Percentiles rank a stretch among this genome's conserved stretches.
These are phyloP conservation scores for Epinephelus moara DNA, from an alignment of 2,113 vertebrate species.

Conservation along the genomic window DNA sequence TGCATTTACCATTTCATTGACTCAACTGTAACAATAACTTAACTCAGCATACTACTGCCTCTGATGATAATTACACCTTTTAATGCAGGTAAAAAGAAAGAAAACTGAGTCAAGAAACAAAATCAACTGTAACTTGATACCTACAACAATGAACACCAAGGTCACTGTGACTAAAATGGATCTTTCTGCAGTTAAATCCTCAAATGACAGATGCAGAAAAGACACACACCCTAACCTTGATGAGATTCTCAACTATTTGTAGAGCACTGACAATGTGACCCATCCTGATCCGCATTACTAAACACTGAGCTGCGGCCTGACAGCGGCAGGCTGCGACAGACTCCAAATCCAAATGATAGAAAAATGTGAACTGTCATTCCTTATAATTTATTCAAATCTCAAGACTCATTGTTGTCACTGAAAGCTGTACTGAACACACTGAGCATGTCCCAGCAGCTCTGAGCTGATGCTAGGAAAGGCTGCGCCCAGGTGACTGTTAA, in stretches of 20 bases:
- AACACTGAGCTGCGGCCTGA: slow-evolving; percentile 20
- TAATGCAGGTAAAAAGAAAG: background rate
- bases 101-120: background rate
- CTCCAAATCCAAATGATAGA: slow-evolving; percentile 18
- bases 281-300: background rate
- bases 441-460: background rate
- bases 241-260: background rate
- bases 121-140: background rate
- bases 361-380: background rate
- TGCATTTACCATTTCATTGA: too few species aligned
- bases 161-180: background rate
- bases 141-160: background rate
- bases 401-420: background rate
- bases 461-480: background rate
- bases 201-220: background rate
- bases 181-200: background rate
- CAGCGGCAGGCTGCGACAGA: background rate
- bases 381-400: slow-evolving; percentile 38
- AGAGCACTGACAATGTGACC: background rate
- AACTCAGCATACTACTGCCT: background rate
- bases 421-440: background rate
- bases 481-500: slow-evolving; percentile 36
- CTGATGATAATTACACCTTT: background rate
- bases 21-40: background rate
- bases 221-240: background rate